Evolutionary conservation across 2,113 vertebrate species (phyloP).

Genomic region (Camarhynchus parvulus): DNA sequence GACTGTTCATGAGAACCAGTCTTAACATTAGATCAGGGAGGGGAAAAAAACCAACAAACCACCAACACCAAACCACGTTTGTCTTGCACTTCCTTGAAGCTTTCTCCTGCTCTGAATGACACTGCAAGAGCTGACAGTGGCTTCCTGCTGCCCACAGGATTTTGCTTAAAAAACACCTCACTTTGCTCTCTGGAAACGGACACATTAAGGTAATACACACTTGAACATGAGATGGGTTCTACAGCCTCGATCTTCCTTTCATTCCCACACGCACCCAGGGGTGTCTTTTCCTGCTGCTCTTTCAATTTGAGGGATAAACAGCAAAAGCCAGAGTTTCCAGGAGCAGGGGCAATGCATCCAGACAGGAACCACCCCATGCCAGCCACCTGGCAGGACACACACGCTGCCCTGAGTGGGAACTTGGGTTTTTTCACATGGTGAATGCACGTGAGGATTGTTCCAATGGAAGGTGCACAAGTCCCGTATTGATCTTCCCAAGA

Average conservation of each 20-base stretch:
- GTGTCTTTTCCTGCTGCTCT: not conserved
- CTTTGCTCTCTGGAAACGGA: not conserved
- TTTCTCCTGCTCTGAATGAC: not conserved
- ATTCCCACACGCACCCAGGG: rapidly evolving
- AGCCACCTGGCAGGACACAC: not conserved
- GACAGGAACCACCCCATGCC: not conserved
- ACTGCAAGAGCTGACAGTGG: not conserved
- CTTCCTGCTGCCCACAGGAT: not conserved
- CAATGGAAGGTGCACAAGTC: conserved; percentile 25
- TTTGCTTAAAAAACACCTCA: not conserved
- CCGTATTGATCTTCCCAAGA: not conserved
- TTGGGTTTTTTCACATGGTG: not conserved
- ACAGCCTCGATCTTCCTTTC: not conserved
- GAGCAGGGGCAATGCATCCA: not conserved
- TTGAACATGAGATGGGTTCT: not conserved
- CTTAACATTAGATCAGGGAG: not conserved
- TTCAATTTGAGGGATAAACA: not conserved
- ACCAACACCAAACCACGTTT: not conserved
- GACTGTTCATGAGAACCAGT: not conserved
- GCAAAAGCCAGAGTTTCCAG: not conserved
- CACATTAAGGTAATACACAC: not conserved
- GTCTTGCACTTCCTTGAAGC: not conserved
- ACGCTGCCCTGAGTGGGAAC: not conserved
- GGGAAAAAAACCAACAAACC: not conserved
- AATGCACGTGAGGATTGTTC: not conserved